These are phyloP conservation scores for Tolmerus cingulatus DNA, from an alignment of 2,888 invertebrate genomes.

Conservation along the genomic window DNA sequence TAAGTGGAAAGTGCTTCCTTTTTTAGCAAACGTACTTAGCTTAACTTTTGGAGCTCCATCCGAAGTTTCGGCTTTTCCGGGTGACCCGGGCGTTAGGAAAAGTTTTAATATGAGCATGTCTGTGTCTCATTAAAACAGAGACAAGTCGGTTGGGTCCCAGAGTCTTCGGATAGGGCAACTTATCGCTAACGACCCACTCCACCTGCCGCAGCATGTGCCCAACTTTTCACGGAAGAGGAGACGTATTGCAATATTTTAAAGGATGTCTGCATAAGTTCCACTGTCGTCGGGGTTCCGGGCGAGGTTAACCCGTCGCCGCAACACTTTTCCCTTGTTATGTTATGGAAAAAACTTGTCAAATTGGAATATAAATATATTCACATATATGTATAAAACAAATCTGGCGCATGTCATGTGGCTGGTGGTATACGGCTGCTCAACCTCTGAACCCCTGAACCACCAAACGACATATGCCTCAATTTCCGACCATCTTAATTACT, in stretches of 20 bases:
- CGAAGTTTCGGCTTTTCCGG: background rate
- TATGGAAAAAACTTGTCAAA: constrained; percentile 8
- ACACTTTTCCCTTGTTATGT: constrained; percentile 33
- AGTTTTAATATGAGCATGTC: background rate
- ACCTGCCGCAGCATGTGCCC: background rate
- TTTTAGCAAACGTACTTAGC: background rate
- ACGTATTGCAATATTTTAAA: background rate
- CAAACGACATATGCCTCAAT: constrained; percentile 16
- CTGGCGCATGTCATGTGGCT: constrained; percentile 9
- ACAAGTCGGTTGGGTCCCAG: background rate
- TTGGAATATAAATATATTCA: background rate
- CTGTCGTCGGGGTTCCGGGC: background rate
- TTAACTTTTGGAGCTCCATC: background rate
- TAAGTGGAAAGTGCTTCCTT: background rate
- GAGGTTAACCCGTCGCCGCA: background rate
- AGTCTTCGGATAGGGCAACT: background rate
- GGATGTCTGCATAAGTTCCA: background rate
- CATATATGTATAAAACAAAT: background rate
- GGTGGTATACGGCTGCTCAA: background rate
- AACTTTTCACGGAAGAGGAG: background rate
- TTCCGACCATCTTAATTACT: constrained; percentile 35
- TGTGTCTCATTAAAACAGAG: constrained; percentile 26
- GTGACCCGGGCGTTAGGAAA: background rate
- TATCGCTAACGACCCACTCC: constrained; percentile 24
- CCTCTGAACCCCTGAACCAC: background rate